Percentiles rank a stretch among this genome's conserved stretches.
phyloP scores from a whole-genome alignment of 2,888 invertebrate genomes.

The Alloplasta piceator region DNA sequence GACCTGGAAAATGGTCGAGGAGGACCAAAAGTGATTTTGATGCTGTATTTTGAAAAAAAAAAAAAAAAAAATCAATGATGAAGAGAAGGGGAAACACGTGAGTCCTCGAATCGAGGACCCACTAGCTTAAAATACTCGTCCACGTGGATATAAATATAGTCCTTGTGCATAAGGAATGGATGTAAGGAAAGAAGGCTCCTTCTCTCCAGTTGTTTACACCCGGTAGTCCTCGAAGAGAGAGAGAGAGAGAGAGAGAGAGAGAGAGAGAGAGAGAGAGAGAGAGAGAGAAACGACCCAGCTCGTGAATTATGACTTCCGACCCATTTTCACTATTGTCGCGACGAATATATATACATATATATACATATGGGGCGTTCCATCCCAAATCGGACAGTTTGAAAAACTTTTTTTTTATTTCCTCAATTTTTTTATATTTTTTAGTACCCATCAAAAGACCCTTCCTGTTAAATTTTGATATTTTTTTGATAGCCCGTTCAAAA shows the following conservation, averaged over 20 bases:
- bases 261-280: conserved; percentile 56
- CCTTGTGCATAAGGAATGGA: too few species aligned
- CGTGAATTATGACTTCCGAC: conserved; percentile 81
- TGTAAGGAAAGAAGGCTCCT: conserved; percentile 49
- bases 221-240: conserved; percentile 32
- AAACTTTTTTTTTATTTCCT: too few species aligned
- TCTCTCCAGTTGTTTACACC: conserved; percentile 42
- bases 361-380: conserved; percentile 6
- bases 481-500: too few species aligned
- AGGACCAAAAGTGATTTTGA: not conserved
- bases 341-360: conserved; percentile 30
- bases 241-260: conserved; percentile 58
- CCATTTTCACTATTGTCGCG: conserved; percentile 79
- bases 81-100: too few species aligned
- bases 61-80: too few species aligned
- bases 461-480: too few species aligned
- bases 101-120: too few species aligned
- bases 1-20: not conserved
- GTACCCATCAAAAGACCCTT: too few species aligned
- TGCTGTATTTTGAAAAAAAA: not conserved
- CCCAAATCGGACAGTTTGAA: too few species aligned
- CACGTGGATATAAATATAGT: not conserved
- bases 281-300: conserved; percentile 62
- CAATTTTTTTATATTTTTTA: too few species aligned
- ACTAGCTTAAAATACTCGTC: too few species aligned